Evolutionary conservation across 2,888 invertebrate species (phyloP).

Genomic region (Opisthograptis luteolata): DNA sequence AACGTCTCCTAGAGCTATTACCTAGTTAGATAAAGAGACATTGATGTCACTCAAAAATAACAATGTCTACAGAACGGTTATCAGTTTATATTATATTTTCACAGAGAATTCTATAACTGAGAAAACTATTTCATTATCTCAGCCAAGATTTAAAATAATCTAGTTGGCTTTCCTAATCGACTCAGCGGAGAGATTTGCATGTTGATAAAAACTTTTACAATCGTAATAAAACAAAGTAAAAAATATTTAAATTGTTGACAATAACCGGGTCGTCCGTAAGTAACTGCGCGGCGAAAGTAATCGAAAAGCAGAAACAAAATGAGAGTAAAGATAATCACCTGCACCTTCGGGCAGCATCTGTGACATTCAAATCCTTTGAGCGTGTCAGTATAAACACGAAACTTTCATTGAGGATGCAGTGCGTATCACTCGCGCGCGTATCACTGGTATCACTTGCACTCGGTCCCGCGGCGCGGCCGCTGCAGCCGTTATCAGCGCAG

Average conservation of each 20-base stretch:
- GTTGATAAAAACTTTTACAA: no score
- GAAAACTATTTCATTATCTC: no score
- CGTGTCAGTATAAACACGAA: conserved; percentile 48
- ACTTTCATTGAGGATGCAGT: conserved; percentile 48
- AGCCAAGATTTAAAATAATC: no score
- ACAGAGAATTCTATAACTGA: no score
- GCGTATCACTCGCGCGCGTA: conserved; percentile 30
- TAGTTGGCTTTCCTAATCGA: no score
- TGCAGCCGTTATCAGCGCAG: conserved; percentile 33
- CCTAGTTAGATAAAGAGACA: conserved; percentile 24
- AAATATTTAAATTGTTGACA: no score
- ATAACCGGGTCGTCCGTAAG: no score
- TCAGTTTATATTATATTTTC: background rate
- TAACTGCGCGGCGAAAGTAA: no score
- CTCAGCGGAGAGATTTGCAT: no score
- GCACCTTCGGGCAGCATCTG: conserved; percentile 78
- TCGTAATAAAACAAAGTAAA: no score
- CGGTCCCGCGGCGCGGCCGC: conserved; percentile 40
- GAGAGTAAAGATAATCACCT: conserved; percentile 69
- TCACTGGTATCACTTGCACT: conserved; percentile 27
- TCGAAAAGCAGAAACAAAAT: conserved; percentile 7
- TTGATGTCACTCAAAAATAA: conserved; percentile 1
- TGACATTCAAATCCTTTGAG: conserved; percentile 72
- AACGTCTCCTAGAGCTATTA: conserved; percentile 4
- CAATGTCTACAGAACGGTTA: conserved; percentile 10